Evolutionary conservation across 2,113 vertebrate species (phyloP).

Genomic region (Cavia porcellus): DNA sequence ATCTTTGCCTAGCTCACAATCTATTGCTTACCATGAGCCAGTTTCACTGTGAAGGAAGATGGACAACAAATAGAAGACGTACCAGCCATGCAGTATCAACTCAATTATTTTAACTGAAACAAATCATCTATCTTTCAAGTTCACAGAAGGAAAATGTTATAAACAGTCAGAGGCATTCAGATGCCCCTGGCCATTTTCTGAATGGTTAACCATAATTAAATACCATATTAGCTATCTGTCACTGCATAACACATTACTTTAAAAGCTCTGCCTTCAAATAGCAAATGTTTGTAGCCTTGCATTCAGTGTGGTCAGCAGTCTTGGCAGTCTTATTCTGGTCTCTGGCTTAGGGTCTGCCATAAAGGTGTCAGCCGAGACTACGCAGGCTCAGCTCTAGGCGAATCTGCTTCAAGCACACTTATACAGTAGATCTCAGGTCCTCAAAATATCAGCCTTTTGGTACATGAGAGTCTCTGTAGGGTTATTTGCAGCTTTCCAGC

Average conservation of each 20-base stretch:
- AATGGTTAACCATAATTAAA: slow-evolving; percentile 27
- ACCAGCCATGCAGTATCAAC: not conserved
- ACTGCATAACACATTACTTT: not conserved
- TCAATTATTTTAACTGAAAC: not conserved
- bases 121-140: not conserved
- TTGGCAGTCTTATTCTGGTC: not conserved
- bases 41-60: slow-evolving; percentile 30
- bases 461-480: not conserved
- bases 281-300: not conserved
- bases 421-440: not conserved
- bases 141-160: slow-evolving; percentile 22
- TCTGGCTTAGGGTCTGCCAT: not conserved
- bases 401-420: not conserved
- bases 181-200: not conserved
- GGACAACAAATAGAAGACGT: not conserved
- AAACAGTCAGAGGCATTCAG: slow-evolving; percentile 43
- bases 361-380: not conserved
- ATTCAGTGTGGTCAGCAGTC: not conserved
- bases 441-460: not conserved
- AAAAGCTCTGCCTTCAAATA: slow-evolving; percentile 21
- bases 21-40: not conserved
- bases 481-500: not conserved
- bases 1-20: not conserved
- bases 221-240: slow-evolving; percentile 6
- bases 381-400: not conserved